Evolutionary conservation across 2,113 vertebrate genomes (phyloP).

Genomic region (Ptilorrhoa leucosticta): DNA sequence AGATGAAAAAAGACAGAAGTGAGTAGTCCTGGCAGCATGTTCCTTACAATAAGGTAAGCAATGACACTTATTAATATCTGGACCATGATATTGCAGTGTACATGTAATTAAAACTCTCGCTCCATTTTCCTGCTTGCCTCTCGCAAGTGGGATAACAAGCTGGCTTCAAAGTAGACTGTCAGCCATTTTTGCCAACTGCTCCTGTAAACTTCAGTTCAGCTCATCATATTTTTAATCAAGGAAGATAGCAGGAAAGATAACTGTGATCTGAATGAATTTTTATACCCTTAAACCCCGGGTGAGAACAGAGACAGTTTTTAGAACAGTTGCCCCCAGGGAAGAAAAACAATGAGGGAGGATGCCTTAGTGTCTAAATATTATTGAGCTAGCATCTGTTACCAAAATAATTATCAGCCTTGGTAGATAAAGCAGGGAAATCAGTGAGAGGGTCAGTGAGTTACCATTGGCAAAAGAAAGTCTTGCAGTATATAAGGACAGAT

Average conservation of each 20-base stretch:
- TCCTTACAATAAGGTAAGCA: background rate
- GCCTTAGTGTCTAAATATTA: background rate
- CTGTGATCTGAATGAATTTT: constrained; percentile 7
- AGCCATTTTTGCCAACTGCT: background rate
- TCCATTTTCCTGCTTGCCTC: background rate
- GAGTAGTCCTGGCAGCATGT: background rate
- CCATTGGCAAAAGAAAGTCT: background rate
- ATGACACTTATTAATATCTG: background rate
- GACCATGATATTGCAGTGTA: background rate
- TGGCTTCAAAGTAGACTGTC: background rate
- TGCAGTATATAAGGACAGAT: background rate
- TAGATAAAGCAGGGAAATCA: constrained; percentile 21
- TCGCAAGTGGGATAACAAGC: background rate
- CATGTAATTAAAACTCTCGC: background rate
- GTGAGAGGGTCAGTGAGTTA: background rate
- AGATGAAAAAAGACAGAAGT: background rate
- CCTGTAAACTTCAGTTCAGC: background rate
- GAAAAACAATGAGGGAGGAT: constrained; percentile 46
- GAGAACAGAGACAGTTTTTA: background rate
- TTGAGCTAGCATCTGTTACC: constrained; percentile 32
- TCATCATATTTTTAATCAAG: background rate
- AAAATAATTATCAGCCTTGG: constrained; percentile 34
- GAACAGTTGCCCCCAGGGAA: background rate
- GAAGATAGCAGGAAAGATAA: background rate
- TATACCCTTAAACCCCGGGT: background rate